phyloP scores from a whole-genome alignment of 2,797 vertebrate species.

The Nothura maculosa region DNA sequence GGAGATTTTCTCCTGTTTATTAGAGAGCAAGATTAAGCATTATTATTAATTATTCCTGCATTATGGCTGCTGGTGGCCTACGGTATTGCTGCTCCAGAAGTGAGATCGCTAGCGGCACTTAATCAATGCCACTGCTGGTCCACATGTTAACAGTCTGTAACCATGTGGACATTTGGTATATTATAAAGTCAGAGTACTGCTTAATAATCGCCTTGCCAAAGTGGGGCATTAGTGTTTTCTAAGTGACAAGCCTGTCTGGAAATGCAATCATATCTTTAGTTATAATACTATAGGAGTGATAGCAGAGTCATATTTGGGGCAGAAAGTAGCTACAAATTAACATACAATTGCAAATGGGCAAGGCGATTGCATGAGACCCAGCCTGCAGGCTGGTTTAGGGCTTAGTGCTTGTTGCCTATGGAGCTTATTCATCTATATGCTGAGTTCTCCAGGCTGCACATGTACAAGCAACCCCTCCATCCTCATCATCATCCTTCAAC shows the following conservation, averaged over 20 bases:
- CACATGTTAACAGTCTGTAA: conserved; percentile 63
- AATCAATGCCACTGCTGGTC: conserved; percentile 51
- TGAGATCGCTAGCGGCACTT: conserved; percentile 56
- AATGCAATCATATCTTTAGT: conserved; percentile 40
- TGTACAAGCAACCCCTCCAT: background rate
- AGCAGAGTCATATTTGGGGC: conserved; percentile 19
- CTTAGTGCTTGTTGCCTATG: background rate
- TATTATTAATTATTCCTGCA: conserved; percentile 66
- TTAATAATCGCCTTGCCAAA: conserved; percentile 66
- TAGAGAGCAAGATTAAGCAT: conserved; percentile 52
- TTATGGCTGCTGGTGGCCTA: conserved; percentile 36
- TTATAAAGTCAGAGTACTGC: conserved; percentile 59
- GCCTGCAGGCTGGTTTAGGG: background rate
- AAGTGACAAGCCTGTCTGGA: conserved; percentile 55
- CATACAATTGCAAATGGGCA: conserved; percentile 33
- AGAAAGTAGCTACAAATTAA: conserved; percentile 64
- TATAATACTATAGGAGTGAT: conserved; percentile 15
- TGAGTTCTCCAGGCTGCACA: background rate
- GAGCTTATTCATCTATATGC: background rate
- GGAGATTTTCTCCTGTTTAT: conserved; percentile 11
- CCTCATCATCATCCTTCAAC: background rate
- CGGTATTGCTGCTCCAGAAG: conserved; percentile 49
- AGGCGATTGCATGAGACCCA: conserved; percentile 46
- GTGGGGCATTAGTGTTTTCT: conserved; percentile 62
- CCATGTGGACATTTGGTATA: conserved; percentile 43